These are phyloP conservation scores for Chironomus tentans DNA, from an alignment of 2,888 invertebrate species.

Conservation along the genomic window DNA sequence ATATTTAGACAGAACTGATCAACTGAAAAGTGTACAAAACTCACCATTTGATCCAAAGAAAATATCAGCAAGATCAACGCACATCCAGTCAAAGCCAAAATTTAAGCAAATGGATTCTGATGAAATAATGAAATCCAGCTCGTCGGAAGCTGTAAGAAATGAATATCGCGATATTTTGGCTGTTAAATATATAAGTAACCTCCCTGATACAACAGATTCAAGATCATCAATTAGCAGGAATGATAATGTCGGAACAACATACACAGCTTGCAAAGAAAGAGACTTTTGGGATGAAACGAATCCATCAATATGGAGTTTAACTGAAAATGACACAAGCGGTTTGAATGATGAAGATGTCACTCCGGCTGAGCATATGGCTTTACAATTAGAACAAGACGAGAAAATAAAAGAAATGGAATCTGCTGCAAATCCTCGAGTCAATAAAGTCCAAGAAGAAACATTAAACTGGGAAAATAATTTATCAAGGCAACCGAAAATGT, in stretches of 20 bases:
- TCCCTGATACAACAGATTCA: background rate
- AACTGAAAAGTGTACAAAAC: background rate
- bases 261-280: background rate
- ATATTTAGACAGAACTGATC: background rate
- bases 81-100: background rate
- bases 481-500: background rate
- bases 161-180: conserved; percentile 14
- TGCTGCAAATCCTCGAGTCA: conserved; percentile 35
- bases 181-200: background rate
- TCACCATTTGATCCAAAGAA: conserved; percentile 13
- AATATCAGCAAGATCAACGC: conserved; percentile 13
- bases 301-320: background rate
- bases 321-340: background rate
- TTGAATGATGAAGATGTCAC: background rate
- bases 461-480: background rate
- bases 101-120: conserved; percentile 31
- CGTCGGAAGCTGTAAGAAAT: conserved; percentile 36
- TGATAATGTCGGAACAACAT: background rate
- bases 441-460: background rate
- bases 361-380: conserved; percentile 34
- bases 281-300: background rate
- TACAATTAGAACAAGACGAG: conserved; percentile 37
- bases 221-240: background rate
- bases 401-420: conserved; percentile 39
- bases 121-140: conserved; percentile 39